A percentile compares a stretch with the other conserved stretches of the same genome.
These are phyloP conservation scores for Rotaria magnacalcarata DNA, from an alignment of 2,888 invertebrate species.

Conservation along the genomic window DNA sequence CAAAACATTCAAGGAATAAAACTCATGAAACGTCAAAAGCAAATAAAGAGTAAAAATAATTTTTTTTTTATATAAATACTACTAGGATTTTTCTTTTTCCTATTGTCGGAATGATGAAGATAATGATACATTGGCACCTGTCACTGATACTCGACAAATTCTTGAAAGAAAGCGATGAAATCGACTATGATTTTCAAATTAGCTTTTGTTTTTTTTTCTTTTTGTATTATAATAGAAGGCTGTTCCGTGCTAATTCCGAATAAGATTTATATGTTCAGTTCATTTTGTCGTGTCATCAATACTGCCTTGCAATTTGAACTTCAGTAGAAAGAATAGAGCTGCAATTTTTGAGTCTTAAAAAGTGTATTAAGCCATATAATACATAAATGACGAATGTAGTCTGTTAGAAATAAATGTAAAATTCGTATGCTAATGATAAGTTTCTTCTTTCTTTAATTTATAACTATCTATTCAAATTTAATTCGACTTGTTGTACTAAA, in stretches of 20 bases:
- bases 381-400: too few relatives aligned
- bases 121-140: neutral
- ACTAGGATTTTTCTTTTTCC: neutral
- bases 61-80: too few relatives aligned
- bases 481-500: too few relatives aligned
- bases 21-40: neutral
- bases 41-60: neutral
- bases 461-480: too few relatives aligned
- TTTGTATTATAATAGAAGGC: neutral
- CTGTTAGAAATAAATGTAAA: too few relatives aligned
- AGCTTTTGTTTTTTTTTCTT: neutral
- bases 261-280: neutral
- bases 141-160: conserved; percentile 13
- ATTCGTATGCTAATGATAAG: too few relatives aligned
- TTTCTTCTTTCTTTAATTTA: too few relatives aligned
- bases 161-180: neutral
- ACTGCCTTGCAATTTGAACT: neutral
- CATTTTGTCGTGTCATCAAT: neutral
- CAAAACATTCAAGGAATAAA: neutral
- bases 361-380: too few relatives aligned
- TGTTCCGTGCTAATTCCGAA: neutral
- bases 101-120: neutral
- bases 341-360: too few relatives aligned
- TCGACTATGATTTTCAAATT: neutral
- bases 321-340: neutral